Evolutionary conservation across 1,140 invertebrate genomes (phyloP).

Genomic region (Dreissena polymorpha): DNA sequence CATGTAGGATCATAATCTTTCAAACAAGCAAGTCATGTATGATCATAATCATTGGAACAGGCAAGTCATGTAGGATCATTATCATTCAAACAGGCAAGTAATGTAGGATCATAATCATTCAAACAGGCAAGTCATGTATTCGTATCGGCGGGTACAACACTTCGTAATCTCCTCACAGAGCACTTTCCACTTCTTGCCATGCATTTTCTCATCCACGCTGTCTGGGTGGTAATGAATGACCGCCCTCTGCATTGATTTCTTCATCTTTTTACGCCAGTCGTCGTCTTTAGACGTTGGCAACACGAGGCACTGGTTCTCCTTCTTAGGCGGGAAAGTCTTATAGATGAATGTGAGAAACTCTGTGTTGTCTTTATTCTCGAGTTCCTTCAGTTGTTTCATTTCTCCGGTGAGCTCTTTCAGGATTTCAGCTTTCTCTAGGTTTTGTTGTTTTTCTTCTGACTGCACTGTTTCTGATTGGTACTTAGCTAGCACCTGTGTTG

Average conservation of each 20-base stretch:
- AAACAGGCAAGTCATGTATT: no score
- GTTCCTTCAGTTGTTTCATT: slow-evolving; percentile 55
- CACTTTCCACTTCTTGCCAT: slow-evolving; percentile 12
- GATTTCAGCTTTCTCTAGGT: slow-evolving; percentile 50
- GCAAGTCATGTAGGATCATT: no score
- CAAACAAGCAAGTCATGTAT: no score
- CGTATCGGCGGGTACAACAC: not conserved
- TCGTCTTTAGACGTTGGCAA: not conserved
- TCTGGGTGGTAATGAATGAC: slow-evolving; percentile 22
- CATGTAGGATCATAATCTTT: no score
- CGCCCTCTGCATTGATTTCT: slow-evolving; percentile 60
- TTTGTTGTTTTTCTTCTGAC: slow-evolving; percentile 53
- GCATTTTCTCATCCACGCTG: not conserved
- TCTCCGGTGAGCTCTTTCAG: slow-evolving; percentile 52
- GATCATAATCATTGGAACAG: no score
- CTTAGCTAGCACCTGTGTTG: slow-evolving; percentile 47
- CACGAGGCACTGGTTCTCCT: slow-evolving; percentile 45
- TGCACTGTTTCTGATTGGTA: slow-evolving; percentile 61
- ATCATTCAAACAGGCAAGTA: no score
- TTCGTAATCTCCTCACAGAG: slow-evolving; percentile 25
- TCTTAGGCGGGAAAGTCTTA: slow-evolving; percentile 59
- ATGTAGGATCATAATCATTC: no score
- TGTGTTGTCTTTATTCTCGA: slow-evolving; percentile 29
- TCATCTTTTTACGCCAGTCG: slow-evolving; percentile 22
- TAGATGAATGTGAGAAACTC: slow-evolving; percentile 64